Percentiles rank a stretch among this genome's conserved stretches.
Conservation (phyloP, 1,140 invertebrate species). For the Sarcophaga peregrina region DNA sequence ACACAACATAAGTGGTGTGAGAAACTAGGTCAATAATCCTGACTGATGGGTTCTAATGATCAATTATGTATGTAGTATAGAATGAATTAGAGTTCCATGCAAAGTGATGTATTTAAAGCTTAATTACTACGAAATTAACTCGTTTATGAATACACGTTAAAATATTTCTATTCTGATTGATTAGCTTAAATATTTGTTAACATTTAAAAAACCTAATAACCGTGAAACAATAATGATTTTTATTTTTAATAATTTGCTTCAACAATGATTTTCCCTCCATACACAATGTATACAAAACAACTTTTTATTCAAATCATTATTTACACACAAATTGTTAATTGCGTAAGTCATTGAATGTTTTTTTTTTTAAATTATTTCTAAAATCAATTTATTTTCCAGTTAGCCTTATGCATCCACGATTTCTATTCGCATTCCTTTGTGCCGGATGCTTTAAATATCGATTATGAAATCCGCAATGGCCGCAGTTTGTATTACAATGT, state of each 20-base stretch:
- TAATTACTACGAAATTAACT: too few relatives aligned
- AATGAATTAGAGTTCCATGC: too few relatives aligned
- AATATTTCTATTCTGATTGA: too few relatives aligned
- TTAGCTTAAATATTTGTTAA: neutral
- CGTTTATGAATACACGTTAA: too few relatives aligned
- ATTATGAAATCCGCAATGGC: conserved; percentile 31
- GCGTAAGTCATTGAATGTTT: neutral
- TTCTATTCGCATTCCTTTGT: conserved; percentile 47
- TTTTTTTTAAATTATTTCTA: neutral
- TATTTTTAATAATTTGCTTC: neutral
- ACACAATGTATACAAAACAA: neutral
- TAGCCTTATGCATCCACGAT: conserved; percentile 16
- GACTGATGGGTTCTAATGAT: too few relatives aligned
- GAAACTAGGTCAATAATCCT: too few relatives aligned
- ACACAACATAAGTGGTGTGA: too few relatives aligned
- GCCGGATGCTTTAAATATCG: conserved; percentile 40
- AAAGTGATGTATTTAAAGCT: too few relatives aligned
- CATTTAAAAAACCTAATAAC: neutral
- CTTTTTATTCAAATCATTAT: neutral
- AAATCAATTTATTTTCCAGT: neutral
- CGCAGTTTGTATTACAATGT: conserved; percentile 44
- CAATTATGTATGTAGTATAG: too few relatives aligned
- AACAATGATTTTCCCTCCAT: neutral
- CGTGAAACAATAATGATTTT: neutral
- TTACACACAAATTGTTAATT: neutral